Evolutionary conservation across 2,113 vertebrate species (phyloP), one percentile per base, ranked within the genome.

Genomic region (human): DNA sequence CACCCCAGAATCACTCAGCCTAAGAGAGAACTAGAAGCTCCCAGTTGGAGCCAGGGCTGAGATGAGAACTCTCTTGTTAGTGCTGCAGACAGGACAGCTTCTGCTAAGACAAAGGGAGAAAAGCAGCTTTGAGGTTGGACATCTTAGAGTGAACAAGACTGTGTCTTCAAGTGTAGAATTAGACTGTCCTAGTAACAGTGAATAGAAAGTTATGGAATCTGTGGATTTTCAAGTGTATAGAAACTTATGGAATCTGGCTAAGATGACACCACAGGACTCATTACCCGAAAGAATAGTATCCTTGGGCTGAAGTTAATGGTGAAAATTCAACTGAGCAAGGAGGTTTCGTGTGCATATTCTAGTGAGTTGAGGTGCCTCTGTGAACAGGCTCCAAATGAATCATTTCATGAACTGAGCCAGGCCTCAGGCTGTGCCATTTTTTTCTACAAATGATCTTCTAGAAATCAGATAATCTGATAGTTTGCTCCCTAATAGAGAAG

Each of bases 291-390:
- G 14, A 88, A 50, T 14, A 27, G 8, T 8, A n/a, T 64, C 45
- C 40, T 70, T 50, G 66, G 17, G 55, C 20, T 73, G 43, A 95
- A 83, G 30, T 75, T 25, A 25, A 16, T 12, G 18, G 3, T 55
- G 92, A 78, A 50, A 66, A 30, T 64, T 68, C 80, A 91, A 52
- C 93, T 22, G 13, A 92, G 40, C 96, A 80, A 23, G 16, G 8
- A 22, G 32, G 5, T 22, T 86, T 92, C 48, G 7, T 8, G 5
- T 11, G 32, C 6, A 38, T 27, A 45, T 40, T 16, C 11, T 25
- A 66, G 3, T 18, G 22, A 48, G 18, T 18, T 7, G 17, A 92
- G 14, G 18, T 12, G 52, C n/a, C 72, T 52, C 23, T 6, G 8
- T 73, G 76, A 55, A 78, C 12, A 70, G 35, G 13, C 48, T 73